These are phyloP conservation scores for Hyposoter didymator DNA, from an alignment of 2,888 invertebrate genomes.

Conservation along the genomic window DNA sequence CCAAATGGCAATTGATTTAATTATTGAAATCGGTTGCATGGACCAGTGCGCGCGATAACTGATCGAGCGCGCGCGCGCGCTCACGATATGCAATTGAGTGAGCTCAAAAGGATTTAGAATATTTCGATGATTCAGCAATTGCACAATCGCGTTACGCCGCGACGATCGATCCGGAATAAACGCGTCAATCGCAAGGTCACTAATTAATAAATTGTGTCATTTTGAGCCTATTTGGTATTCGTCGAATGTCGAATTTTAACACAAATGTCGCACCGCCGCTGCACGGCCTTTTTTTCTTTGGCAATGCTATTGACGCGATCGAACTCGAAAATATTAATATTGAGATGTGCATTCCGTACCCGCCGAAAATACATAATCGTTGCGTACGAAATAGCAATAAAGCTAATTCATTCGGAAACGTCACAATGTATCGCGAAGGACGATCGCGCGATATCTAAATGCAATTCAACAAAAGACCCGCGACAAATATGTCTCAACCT, in stretches of 20 bases:
- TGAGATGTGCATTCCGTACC: slow-evolving; percentile 18
- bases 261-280: slow-evolving; percentile 13
- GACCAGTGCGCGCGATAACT: neutral
- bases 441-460: neutral
- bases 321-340: slow-evolving; percentile 33
- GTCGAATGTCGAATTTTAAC: slow-evolving; percentile 35
- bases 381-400: slow-evolving; percentile 11
- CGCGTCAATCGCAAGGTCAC: slow-evolving; percentile 12
- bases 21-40: neutral
- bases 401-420: slow-evolving; percentile 25
- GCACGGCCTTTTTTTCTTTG: slow-evolving; percentile 8
- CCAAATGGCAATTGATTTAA: neutral
- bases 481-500: neutral
- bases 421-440: slow-evolving; percentile 1
- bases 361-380: slow-evolving; percentile 36
- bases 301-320: slow-evolving; percentile 32
- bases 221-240: slow-evolving; percentile 51
- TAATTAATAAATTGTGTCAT: slow-evolving; percentile 23
- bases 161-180: slow-evolving; percentile 8
- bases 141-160: neutral
- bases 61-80: neutral
- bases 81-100: neutral
- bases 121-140: neutral
- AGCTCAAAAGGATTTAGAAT: neutral
- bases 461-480: neutral